Evolutionary conservation across 2,888 invertebrate species (phyloP).

Genomic region (Strigamia crassipes): DNA sequence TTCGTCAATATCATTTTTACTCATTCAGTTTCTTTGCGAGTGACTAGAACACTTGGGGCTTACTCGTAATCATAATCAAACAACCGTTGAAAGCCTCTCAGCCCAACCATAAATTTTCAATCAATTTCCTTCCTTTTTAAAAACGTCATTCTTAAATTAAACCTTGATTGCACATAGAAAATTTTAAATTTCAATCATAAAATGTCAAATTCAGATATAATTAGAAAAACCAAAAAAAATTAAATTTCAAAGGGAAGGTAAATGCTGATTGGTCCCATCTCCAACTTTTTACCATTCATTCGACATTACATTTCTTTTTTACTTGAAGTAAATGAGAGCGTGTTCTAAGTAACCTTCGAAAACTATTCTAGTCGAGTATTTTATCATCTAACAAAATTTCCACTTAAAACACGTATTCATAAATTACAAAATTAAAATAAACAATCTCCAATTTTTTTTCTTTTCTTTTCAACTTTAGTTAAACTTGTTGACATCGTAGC

Average conservation of each 20-base stretch:
- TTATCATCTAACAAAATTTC: not conserved
- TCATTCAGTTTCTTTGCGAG: not conserved
- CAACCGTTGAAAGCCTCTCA: not conserved
- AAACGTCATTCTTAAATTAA: not conserved
- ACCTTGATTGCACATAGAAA: not conserved
- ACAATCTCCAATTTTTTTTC: constrained; percentile 5
- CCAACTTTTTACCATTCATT: constrained; percentile 1
- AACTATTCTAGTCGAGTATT: constrained; percentile 16
- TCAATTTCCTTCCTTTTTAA: not conserved
- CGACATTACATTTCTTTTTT: not conserved
- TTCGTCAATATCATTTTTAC: not conserved
- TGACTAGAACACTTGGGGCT: not conserved
- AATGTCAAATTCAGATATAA: not conserved
- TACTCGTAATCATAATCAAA: not conserved
- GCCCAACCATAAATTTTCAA: not conserved
- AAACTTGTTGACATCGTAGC: not conserved
- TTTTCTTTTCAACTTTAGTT: not conserved
- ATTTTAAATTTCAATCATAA: not conserved
- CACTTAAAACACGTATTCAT: constrained; percentile 15
- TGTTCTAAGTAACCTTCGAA: constrained; percentile 10
- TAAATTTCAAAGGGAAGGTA: not conserved
- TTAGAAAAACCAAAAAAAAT: not conserved
- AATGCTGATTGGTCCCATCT: constrained; percentile 16
- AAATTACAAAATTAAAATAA: constrained; percentile 10
- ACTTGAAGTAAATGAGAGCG: constrained; percentile 1